Base-by-base conservation (phyloP, 2,113 vertebrate species). In the Cranoglanis bouderius region DNA sequence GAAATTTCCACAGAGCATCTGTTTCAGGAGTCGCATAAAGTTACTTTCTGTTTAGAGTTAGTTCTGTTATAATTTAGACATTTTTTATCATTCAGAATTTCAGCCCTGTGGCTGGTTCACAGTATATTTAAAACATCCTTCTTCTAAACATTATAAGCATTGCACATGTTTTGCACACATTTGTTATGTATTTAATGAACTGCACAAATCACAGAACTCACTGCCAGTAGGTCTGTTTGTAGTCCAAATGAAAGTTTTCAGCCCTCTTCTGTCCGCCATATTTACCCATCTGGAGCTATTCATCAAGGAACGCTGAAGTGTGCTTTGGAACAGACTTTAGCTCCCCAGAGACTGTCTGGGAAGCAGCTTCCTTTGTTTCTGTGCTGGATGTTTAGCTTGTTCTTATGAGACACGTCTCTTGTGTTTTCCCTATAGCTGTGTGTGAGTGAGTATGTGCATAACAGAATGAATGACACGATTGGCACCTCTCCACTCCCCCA, bases 291-390 rank as follows among this genome's bases (percentile, higher is more conserved):
- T 85, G 82, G 43, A 85, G 59, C 82, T 55, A 85, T 80, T 89
- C 43, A 80, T 89, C 83, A 83, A 21, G 82, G 16, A 49, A 21
- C 82, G 24, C 43, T 84, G 51, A 75, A 63, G 74, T 85, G 57
- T 85, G 61, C 59, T 84, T 75, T 75, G 72, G 77, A 88, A 78
- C 43, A 63, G 84, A 78, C 67, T 85, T 91, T 49, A 87, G 75
- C 77, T 53, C 87, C 84, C 72, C 32, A 78, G 87, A 75, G 87
- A 80, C 63, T 75, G 67, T 88, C 19, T 87, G 24, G 82, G 75
- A 89, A 89, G 40, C 86, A 82, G 77, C 82, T 89, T 88, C 61
- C 53, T 83, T 88, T 89, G 77, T 89, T 85, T 63, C 6, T 13
- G 65, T 67, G 9, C 40, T 59, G 85, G 46, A 59, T 85, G 83